These are phyloP conservation scores for Coracopsis vasa DNA, from an alignment of 2,113 vertebrate species.

Conservation along the genomic window DNA sequence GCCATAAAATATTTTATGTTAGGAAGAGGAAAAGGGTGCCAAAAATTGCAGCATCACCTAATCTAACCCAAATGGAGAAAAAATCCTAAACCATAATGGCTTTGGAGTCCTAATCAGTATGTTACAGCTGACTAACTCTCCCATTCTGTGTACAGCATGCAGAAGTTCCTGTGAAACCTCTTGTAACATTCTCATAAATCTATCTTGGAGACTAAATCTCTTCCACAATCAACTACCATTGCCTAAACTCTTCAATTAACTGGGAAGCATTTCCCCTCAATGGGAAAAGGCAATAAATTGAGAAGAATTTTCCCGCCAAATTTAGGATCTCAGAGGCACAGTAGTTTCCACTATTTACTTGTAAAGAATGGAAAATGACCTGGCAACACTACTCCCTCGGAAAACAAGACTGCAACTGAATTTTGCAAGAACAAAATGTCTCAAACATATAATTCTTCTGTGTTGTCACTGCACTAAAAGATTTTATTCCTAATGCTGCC, in stretches of 20 bases:
- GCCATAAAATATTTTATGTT: background rate
- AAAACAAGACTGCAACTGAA: background rate
- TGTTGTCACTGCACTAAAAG: background rate
- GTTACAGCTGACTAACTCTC: background rate
- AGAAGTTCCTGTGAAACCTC: background rate
- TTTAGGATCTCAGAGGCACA: background rate
- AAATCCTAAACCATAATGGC: background rate
- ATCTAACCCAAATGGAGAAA: background rate
- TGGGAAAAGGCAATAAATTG: background rate
- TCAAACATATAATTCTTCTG: constrained; percentile 22
- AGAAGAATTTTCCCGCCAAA: background rate
- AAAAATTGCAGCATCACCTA: background rate
- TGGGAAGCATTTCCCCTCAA: background rate
- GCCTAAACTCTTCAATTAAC: background rate
- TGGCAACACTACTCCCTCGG: background rate
- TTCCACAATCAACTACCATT: background rate
- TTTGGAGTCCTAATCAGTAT: background rate
- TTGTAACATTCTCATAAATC: background rate
- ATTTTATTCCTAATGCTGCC: constrained; percentile 15
- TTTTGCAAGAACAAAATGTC: constrained; percentile 37
- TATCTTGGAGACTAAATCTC: background rate
- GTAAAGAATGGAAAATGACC: background rate
- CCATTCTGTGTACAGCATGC: background rate
- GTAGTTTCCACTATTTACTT: background rate
- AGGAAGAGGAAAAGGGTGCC: background rate